Conservation (phyloP, 1,140 invertebrate genomes). For the Drosophila funebris region DNA sequence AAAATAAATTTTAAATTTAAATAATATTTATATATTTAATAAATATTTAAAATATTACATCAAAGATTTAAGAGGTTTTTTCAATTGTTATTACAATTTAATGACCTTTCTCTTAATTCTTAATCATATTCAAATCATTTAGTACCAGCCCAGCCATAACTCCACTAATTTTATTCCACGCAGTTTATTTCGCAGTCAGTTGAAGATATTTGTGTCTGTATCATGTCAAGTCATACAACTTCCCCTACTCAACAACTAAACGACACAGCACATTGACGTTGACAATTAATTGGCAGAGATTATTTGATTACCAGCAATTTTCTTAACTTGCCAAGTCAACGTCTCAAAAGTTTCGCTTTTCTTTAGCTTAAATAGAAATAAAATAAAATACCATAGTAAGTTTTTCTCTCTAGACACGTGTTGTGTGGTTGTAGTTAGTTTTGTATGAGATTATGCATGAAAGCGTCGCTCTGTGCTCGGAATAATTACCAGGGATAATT, state of each 20-base stretch:
- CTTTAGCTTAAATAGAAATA: conserved; percentile 31
- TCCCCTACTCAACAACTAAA: conserved; percentile 17
- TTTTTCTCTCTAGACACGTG: conserved; percentile 14
- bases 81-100: background rate
- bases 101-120: background rate
- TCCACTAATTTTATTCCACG: background rate
- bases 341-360: conserved; percentile 70
- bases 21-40: too few relatives aligned
- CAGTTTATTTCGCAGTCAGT: conserved; percentile 56
- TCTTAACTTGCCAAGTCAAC: conserved; percentile 51
- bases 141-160: background rate
- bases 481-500: conserved; percentile 59
- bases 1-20: background rate
- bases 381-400: conserved; percentile 27
- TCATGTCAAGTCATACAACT: conserved; percentile 56
- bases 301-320: conserved; percentile 76
- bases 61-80: too few relatives aligned
- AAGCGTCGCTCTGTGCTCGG: conserved; percentile 68
- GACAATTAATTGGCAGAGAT: conserved; percentile 77
- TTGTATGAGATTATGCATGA: conserved; percentile 70
- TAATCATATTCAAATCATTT: background rate
- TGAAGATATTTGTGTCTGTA: conserved; percentile 42
- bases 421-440: conserved; percentile 21
- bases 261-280: conserved; percentile 41
- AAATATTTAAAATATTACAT: too few relatives aligned